Evolutionary conservation across 2,888 invertebrate genomes (phyloP).

Genomic region (Cetonia aurata): DNA sequence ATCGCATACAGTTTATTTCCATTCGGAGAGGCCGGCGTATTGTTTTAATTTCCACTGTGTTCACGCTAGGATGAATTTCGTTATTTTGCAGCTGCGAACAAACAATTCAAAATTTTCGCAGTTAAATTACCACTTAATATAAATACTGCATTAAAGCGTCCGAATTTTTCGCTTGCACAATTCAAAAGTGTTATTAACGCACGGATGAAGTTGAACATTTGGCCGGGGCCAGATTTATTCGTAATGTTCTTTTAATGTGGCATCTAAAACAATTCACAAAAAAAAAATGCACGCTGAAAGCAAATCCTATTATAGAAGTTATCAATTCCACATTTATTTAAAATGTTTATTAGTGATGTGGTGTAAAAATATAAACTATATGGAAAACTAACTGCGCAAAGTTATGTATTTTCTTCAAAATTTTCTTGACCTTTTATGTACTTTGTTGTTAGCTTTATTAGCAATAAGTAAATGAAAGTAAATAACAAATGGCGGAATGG

Average conservation of each 20-base stretch:
- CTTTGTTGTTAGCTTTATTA: no score
- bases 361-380: no score
- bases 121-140: conserved; percentile 23
- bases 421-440: no score
- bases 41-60: conserved; percentile 21
- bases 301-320: no score
- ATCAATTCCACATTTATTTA: no score
- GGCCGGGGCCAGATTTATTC: background rate
- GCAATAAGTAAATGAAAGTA: no score
- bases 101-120: conserved; percentile 12
- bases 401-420: no score
- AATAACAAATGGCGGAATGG: no score
- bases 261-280: background rate
- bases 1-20: no score
- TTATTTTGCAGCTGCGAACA: conserved; percentile 16
- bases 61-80: conserved; percentile 8
- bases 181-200: conserved; percentile 14
- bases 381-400: no score
- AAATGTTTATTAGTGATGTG: no score
- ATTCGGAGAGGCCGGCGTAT: background rate
- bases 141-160: conserved; percentile 23
- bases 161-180: conserved; percentile 13
- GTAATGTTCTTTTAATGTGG: background rate
- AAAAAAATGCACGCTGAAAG: no score
- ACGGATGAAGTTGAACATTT: background rate